Conservation (phyloP, 2,888 invertebrate species). For the Acronicta aceris region DNA sequence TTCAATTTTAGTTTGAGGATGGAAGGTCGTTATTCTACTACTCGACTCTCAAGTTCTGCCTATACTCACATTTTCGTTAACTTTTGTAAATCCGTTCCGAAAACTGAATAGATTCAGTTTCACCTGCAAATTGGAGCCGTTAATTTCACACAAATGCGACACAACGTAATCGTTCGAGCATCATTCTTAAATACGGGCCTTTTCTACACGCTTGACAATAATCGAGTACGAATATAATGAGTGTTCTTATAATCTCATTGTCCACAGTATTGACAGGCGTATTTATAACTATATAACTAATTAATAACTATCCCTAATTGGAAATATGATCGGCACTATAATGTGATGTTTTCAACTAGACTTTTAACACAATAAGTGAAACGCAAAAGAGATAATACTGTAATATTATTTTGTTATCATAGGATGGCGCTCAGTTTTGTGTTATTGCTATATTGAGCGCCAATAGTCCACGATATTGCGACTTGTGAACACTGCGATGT, state of each 20-base stretch:
- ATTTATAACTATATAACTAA: constrained; percentile 40
- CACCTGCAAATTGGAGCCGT: background rate
- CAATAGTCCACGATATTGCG: constrained; percentile 1
- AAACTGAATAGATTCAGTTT: background rate
- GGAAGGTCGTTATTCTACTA: no score
- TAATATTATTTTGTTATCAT: background rate
- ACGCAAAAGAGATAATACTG: constrained; percentile 13
- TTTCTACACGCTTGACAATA: constrained; percentile 6
- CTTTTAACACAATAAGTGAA: constrained; percentile 20
- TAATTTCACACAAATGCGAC: background rate
- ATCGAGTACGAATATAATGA: constrained; percentile 4
- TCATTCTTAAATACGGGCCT: background rate
- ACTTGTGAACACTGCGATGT: constrained; percentile 5
- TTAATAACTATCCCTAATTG: constrained; percentile 43
- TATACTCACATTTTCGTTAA: no score
- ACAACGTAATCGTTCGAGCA: background rate
- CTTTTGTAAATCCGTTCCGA: no score
- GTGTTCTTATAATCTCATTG: constrained; percentile 7
- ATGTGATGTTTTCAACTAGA: constrained; percentile 51
- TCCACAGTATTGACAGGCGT: constrained; percentile 12
- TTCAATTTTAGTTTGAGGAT: no score
- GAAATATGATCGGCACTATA: constrained; percentile 45
- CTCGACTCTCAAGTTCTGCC: no score
- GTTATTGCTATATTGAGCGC: constrained; percentile 45
- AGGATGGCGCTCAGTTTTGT: constrained; percentile 21